Percentiles rank a stretch among this genome's conserved stretches.
Evolutionary conservation across 2,797 vertebrate genomes (phyloP).

Genomic region (Sebastes hubbsi): DNA sequence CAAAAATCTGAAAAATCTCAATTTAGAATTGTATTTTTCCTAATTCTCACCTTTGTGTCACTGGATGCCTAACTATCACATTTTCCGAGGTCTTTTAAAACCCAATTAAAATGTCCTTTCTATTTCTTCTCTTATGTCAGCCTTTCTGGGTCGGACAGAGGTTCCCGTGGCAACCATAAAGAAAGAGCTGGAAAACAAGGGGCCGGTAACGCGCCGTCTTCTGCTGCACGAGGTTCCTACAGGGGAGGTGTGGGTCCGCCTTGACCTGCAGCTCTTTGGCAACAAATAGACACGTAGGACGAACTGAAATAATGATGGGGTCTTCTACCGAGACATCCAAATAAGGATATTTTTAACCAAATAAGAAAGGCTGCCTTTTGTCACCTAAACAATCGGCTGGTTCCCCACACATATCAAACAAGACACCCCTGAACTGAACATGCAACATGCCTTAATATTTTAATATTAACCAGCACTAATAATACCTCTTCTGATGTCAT

Average conservation of each 20-base stretch:
- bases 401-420: constrained; percentile 1
- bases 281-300: constrained; percentile 49
- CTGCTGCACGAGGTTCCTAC: constrained; percentile 96
- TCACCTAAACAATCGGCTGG: not conserved
- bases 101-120: not conserved
- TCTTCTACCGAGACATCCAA: not conserved
- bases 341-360: constrained; percentile 28
- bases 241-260: constrained; percentile 94
- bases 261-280: constrained; percentile 92
- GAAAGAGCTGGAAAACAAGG: constrained; percentile 94
- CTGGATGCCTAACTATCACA: not conserved
- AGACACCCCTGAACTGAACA: not conserved
- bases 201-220: constrained; percentile 88
- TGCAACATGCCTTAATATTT: constrained; percentile 40
- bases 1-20: not conserved
- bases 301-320: not conserved
- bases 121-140: constrained; percentile 67
- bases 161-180: constrained; percentile 96
- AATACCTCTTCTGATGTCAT: constrained; percentile 39
- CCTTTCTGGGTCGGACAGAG: constrained; percentile 96
- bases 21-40: not conserved
- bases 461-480: constrained; percentile 43
- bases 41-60: not conserved
- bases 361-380: constrained; percentile 25
- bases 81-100: not conserved